These are phyloP conservation scores for Trachurus trachurus DNA, from an alignment of 2,797 vertebrate species.

Conservation along the genomic window DNA sequence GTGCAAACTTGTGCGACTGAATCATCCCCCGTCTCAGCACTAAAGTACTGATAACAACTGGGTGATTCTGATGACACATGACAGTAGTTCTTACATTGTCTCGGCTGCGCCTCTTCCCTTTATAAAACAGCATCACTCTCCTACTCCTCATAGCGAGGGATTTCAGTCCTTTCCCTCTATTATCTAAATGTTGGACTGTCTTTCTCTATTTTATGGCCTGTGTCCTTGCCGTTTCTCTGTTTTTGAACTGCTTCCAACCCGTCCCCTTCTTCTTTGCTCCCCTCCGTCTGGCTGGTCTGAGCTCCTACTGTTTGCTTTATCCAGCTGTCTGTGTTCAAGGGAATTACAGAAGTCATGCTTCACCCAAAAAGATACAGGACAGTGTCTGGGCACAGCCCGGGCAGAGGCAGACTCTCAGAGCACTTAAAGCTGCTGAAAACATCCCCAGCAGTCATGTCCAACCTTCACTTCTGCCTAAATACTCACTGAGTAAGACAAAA, in stretches of 20 bases:
- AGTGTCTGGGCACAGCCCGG: slow-evolving; percentile 60
- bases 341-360: slow-evolving; percentile 70
- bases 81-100: slow-evolving; percentile 73
- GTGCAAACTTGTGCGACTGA: slow-evolving; percentile 65
- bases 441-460: slow-evolving; percentile 68
- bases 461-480: slow-evolving; percentile 75
- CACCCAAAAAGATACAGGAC: slow-evolving; percentile 60
- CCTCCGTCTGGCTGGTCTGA: slow-evolving; percentile 36
- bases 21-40: slow-evolving; percentile 66
- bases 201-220: slow-evolving; percentile 38
- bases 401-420: slow-evolving; percentile 57
- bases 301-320: slow-evolving; percentile 56
- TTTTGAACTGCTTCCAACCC: slow-evolving; percentile 46
- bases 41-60: slow-evolving; percentile 71
- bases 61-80: slow-evolving; percentile 79
- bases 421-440: slow-evolving; percentile 71
- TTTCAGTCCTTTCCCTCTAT: slow-evolving; percentile 37
- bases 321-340: slow-evolving; percentile 60
- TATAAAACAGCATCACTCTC: slow-evolving; percentile 51
- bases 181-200: slow-evolving; percentile 54
- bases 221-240: slow-evolving; percentile 39
- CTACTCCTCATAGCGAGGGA: slow-evolving; percentile 40
- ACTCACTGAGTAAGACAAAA: slow-evolving; percentile 59
- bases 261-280: slow-evolving; percentile 20
- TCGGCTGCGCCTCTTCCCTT: slow-evolving; percentile 47